Evolutionary conservation across 2,888 invertebrate genomes (phyloP), one percentile per base, ranked within the genome.

Genomic region (Girardia tigrina): DNA sequence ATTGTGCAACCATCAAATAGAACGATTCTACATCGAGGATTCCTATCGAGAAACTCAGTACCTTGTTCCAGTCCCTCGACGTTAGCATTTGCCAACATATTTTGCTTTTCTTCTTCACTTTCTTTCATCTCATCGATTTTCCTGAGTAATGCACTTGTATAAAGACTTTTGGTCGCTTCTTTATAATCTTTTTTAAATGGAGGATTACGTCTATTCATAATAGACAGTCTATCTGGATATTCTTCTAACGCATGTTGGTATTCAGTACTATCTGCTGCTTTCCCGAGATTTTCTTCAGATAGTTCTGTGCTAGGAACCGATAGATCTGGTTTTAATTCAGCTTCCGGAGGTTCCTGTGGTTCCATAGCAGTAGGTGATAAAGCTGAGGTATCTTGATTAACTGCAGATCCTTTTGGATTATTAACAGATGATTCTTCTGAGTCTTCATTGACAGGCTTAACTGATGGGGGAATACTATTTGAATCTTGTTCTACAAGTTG

Each of bases 131-230:
- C 56, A 6, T 4, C 56, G 23, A 56, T 56, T 23, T 56, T 56
- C 6, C 2, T n/a, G 4, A 56, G n/a, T n/a, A 56, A 56, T 8
- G 56, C 56, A n/a, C 56, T n/a, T 12, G 56, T 56, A 56, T 56
- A 56, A 8, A 56, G 56, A n/a, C 56, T 56, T 56, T 56, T 56
- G 8, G 56, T 56, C 6, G 56, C 56, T 56, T 56, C 56, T 56
- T 56, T 56, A 23, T 56, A 56, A 56, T 56, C 56, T n/a, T 56
- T 56, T 56, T 56, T 56, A n/a, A 56, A 56, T 8, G 56, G 56
- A 20, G 56, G 56, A 56, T 56, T 56, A 20, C 56, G n/a, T 56
- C 56, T 56, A 23, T 56, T 56, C 2, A 56, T 56, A 8, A 56
- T 8, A 2, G 56, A n/a, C 56, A 56, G 23, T n/a, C 56, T 4